phyloP scores from a whole-genome alignment of 2,888 invertebrate genomes.

The Cataglyphis rosenhaueri region DNA sequence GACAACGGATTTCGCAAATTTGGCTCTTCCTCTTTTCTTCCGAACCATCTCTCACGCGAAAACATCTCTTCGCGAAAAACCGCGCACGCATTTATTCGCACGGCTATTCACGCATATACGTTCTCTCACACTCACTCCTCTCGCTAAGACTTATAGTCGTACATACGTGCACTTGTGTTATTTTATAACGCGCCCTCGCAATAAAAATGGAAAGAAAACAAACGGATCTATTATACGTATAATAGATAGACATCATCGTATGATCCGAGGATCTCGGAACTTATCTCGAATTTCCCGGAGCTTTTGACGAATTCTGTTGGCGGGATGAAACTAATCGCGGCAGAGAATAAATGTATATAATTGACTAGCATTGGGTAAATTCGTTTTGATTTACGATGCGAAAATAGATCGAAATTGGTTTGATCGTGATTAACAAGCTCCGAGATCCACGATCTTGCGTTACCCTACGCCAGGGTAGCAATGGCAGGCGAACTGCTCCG shows the following conservation, averaged over 20 bases:
- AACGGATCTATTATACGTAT: constrained; percentile 61
- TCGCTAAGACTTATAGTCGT: constrained; percentile 57
- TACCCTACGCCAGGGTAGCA: constrained; percentile 56
- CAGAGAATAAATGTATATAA: not conserved
- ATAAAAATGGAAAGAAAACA: constrained; percentile 51
- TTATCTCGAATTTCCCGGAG: constrained; percentile 1
- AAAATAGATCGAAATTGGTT: not conserved
- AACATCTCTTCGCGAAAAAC: not conserved
- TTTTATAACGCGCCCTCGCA: constrained; percentile 60
- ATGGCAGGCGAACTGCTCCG: constrained; percentile 68
- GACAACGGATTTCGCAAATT: constrained; percentile 39
- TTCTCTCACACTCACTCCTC: constrained; percentile 34
- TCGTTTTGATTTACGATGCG: not conserved
- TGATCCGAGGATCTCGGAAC: constrained; percentile 59
- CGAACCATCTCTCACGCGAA: constrained; percentile 24
- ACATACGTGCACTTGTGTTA: constrained; percentile 52
- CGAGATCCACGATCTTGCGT: constrained; percentile 59
- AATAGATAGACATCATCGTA: constrained; percentile 64
- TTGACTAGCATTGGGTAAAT: constrained; percentile 38
- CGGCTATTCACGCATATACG: constrained; percentile 52
- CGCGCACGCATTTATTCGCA: constrained; percentile 24
- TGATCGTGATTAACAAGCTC: constrained; percentile 9
- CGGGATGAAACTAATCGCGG: not conserved
- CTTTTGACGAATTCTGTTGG: constrained; percentile 23
- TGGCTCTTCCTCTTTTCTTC: not conserved